Evolutionary conservation across 1,140 invertebrate species (phyloP).

Genomic region (Helicoverpa zea): DNA sequence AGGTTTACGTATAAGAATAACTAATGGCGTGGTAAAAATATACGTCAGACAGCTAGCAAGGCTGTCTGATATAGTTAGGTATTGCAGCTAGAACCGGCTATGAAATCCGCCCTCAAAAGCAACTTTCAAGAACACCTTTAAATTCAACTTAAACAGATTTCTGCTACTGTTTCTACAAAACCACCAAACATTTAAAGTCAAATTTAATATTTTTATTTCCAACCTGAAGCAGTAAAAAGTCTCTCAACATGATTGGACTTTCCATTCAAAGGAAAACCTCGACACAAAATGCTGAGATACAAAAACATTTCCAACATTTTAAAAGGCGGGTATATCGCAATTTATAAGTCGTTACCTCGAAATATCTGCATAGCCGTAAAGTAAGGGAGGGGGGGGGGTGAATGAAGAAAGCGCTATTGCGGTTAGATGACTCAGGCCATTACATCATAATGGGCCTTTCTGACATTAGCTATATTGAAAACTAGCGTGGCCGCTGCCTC

Average conservation of each 20-base stretch:
- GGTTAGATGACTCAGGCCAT: conserved; percentile 68
- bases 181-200: neutral
- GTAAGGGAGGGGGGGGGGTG: neutral
- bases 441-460: conserved; percentile 58
- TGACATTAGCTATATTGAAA: conserved; percentile 56
- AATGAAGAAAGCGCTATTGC: conserved; percentile 66
- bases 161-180: too few relatives aligned
- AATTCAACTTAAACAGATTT: too few relatives aligned
- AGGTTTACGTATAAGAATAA: too few relatives aligned
- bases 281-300: neutral
- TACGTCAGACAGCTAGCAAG: too few relatives aligned
- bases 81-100: too few relatives aligned
- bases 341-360: conserved; percentile 43
- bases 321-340: conserved; percentile 26
- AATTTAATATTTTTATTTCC: neutral
- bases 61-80: too few relatives aligned
- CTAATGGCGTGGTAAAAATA: too few relatives aligned
- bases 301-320: conserved; percentile 10
- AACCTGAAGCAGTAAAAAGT: neutral
- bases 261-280: conserved; percentile 16
- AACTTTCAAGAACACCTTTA: too few relatives aligned
- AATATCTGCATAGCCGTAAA: conserved; percentile 47
- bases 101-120: too few relatives aligned
- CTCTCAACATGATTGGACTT: conserved; percentile 7
- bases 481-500: conserved; percentile 46